phyloP scores from a whole-genome alignment of 2,113 vertebrate species.

The Hepsetus odoe region DNA sequence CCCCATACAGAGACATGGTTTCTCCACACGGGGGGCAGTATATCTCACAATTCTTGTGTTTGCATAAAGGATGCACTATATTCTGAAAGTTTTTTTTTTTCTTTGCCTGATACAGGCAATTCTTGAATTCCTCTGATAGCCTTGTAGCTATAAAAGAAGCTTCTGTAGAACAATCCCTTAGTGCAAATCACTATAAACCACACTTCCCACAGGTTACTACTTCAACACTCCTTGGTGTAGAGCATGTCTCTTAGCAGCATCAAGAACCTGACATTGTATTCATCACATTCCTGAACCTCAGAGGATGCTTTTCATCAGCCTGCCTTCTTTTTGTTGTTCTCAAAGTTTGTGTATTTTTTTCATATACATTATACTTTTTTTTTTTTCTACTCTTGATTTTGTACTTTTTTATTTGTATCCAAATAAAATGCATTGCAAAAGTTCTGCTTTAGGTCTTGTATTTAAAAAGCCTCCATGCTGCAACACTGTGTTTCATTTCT shows the following conservation, averaged over 20 bases:
- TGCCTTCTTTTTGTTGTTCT: slow-evolving; percentile 67
- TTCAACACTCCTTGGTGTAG: slow-evolving; percentile 19
- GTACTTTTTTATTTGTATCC: slow-evolving; percentile 75
- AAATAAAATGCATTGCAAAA: slow-evolving; percentile 66
- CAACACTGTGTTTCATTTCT: background rate
- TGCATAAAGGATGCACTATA: slow-evolving; percentile 25
- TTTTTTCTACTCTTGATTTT: slow-evolving; percentile 79
- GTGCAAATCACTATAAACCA: slow-evolving; percentile 33
- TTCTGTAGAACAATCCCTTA: slow-evolving; percentile 6
- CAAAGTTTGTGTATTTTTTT: slow-evolving; percentile 61
- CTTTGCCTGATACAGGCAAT: background rate
- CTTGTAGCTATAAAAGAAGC: slow-evolving; percentile 2
- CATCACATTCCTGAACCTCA: slow-evolving; percentile 51
- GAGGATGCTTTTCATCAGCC: slow-evolving; percentile 53
- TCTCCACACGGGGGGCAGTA: slow-evolving; percentile 27
- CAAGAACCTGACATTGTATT: slow-evolving; percentile 1
- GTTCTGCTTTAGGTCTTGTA: background rate
- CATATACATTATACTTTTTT: slow-evolving; percentile 57
- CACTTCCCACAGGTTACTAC: slow-evolving; percentile 21
- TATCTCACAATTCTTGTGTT: slow-evolving; percentile 30
- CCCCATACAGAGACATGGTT: slow-evolving; percentile 2
- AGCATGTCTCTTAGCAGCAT: slow-evolving; percentile 38
- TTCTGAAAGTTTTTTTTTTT: slow-evolving; percentile 9
- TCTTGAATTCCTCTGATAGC: slow-evolving; percentile 3
- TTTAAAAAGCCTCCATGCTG: background rate